phyloP scores from a whole-genome alignment of 2,888 invertebrate genomes.

The Raillietiella orientalis region DNA sequence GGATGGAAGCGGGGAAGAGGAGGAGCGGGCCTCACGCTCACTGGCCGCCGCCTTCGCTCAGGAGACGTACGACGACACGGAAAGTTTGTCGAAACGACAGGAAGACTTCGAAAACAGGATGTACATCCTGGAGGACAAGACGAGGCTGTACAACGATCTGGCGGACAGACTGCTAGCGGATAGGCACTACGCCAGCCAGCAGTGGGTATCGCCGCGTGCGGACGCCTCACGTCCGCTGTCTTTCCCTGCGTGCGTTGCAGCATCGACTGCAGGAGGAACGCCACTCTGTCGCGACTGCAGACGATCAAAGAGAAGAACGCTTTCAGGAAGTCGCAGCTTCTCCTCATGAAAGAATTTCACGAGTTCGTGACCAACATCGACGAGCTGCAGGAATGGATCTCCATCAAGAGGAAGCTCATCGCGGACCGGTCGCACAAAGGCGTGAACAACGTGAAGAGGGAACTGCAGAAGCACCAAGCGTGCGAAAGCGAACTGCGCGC shows the following conservation, averaged over 20 bases:
- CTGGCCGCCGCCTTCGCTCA: conserved; percentile 11
- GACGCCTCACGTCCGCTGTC: neutral
- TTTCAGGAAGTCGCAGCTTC: conserved; percentile 33
- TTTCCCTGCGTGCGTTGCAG: too few species aligned
- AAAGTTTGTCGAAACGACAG: conserved; percentile 67
- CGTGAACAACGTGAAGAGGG: conserved; percentile 54
- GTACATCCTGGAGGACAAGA: conserved; percentile 64
- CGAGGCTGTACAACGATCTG: conserved; percentile 44
- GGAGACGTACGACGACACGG: conserved; percentile 65
- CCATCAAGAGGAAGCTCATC: conserved; percentile 65
- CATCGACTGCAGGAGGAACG: conserved; percentile 25
- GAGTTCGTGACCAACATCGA: conserved; percentile 73
- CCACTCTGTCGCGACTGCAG: conserved; percentile 36
- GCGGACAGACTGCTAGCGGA: conserved; percentile 45
- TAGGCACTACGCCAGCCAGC: conserved; percentile 42
- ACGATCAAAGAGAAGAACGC: conserved; percentile 29
- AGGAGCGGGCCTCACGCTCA: neutral
- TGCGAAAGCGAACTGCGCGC: conserved; percentile 80
- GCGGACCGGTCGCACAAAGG: conserved; percentile 76
- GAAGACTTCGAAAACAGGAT: conserved; percentile 73
- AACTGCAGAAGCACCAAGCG: conserved; percentile 81
- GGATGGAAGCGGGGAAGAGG: neutral
- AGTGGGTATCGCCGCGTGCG: conserved; percentile 19
- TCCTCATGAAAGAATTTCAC: conserved; percentile 60
- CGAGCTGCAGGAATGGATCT: conserved; percentile 61